phyloP scores from a whole-genome alignment of 1,140 invertebrate genomes.

The Aphaenogaster floridana region DNA sequence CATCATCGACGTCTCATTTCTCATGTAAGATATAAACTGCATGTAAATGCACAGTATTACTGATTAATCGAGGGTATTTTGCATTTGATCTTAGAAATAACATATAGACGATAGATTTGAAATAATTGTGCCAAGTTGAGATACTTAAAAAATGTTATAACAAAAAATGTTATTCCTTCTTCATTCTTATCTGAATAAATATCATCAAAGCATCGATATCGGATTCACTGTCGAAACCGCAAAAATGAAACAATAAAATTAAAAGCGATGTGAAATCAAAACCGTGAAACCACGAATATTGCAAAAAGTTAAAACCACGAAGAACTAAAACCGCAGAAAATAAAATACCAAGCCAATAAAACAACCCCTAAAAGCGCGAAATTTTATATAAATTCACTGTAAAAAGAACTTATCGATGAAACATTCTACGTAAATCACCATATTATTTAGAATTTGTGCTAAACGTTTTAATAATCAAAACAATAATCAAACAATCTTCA shows the following conservation, averaged over 20 bases:
- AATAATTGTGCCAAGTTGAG: not conserved
- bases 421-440: not conserved
- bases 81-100: not conserved
- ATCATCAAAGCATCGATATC: not conserved
- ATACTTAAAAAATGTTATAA: not conserved
- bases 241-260: not conserved
- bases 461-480: not conserved
- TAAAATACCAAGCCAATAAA: not conserved
- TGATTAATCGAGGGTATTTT: not conserved
- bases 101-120: not conserved
- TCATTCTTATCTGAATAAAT: not conserved
- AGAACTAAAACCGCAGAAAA: not conserved
- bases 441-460: not conserved
- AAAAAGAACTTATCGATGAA: not conserved
- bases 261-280: not conserved
- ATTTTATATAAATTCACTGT: not conserved
- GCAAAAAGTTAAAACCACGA: not conserved
- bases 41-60: not conserved
- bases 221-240: not conserved
- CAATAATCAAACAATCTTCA: not conserved
- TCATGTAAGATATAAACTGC: not conserved
- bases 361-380: not conserved
- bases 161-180: not conserved
- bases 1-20: conserved; percentile 27
- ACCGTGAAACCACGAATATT: not conserved